phyloP scores from a whole-genome alignment of 2,888 invertebrate genomes.

The Sturmia bella region DNA sequence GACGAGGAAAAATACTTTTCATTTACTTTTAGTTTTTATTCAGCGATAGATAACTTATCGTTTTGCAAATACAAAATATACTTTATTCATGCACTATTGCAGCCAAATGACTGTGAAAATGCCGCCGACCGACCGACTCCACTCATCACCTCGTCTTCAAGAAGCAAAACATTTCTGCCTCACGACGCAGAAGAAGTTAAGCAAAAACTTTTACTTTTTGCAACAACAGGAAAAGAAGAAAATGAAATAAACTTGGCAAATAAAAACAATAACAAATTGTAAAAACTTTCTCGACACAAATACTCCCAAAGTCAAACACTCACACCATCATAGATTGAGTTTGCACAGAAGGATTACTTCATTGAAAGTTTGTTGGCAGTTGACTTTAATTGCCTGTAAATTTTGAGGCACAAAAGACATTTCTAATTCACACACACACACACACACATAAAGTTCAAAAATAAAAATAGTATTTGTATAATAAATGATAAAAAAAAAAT shows the following conservation, averaged over 20 bases:
- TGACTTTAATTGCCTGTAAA: background rate
- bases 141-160: background rate
- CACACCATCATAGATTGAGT: slow-evolving; percentile 4
- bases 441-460: no score
- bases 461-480: no score
- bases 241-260: slow-evolving; percentile 42
- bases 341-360: no score
- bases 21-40: slow-evolving; percentile 35
- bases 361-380: no score
- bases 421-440: no score
- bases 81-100: slow-evolving; percentile 66
- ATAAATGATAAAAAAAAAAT: no score
- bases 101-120: slow-evolving; percentile 64
- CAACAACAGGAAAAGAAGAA: slow-evolving; percentile 28
- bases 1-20: slow-evolving; percentile 18
- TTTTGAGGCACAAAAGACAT: no score
- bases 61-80: slow-evolving; percentile 54
- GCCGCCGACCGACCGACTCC: slow-evolving; percentile 1
- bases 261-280: slow-evolving; percentile 66
- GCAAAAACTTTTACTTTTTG: slow-evolving; percentile 55
- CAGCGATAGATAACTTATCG: slow-evolving; percentile 57
- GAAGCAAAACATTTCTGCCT: background rate
- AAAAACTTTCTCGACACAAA: slow-evolving; percentile 51
- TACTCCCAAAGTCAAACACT: slow-evolving; percentile 11
- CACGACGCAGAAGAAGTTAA: background rate